Evolutionary conservation across 2,797 vertebrate species (phyloP).

Genomic region (Chrysocyon brachyurus): DNA sequence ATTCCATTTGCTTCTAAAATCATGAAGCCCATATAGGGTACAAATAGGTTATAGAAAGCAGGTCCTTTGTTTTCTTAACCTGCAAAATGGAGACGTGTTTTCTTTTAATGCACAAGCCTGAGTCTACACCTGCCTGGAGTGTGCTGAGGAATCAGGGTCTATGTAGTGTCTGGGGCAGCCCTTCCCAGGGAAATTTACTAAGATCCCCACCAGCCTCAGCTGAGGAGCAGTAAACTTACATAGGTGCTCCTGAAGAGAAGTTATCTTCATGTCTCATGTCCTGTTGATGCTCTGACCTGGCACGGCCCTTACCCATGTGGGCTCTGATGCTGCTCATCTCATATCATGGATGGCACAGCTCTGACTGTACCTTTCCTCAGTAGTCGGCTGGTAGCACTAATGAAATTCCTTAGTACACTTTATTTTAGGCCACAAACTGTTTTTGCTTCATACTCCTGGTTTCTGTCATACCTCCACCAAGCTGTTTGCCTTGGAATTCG

Average conservation of each 20-base stretch:
- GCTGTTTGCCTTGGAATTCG: not conserved
- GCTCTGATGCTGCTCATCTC: not conserved
- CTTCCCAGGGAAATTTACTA: not conserved
- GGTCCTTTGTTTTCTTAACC: not conserved
- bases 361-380: not conserved
- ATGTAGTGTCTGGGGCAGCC: not conserved
- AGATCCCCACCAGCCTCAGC: not conserved
- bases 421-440: not conserved
- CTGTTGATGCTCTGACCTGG: not conserved
- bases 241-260: not conserved
- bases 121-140: not conserved
- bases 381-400: not conserved
- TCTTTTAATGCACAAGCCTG: not conserved
- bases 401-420: not conserved
- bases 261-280: not conserved
- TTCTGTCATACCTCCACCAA: not conserved
- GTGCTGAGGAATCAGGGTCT: not conserved
- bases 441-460: not conserved
- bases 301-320: not conserved
- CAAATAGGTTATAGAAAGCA: not conserved
- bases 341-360: accelerated
- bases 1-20: conserved; percentile 33
- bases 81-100: not conserved
- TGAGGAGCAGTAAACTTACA: not conserved
- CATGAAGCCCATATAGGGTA: conserved; percentile 60